These are phyloP conservation scores for Zoroaster sp. DNA, from an alignment of 53 echinoderm and acorn worm species.

Conservation along the genomic window DNA sequence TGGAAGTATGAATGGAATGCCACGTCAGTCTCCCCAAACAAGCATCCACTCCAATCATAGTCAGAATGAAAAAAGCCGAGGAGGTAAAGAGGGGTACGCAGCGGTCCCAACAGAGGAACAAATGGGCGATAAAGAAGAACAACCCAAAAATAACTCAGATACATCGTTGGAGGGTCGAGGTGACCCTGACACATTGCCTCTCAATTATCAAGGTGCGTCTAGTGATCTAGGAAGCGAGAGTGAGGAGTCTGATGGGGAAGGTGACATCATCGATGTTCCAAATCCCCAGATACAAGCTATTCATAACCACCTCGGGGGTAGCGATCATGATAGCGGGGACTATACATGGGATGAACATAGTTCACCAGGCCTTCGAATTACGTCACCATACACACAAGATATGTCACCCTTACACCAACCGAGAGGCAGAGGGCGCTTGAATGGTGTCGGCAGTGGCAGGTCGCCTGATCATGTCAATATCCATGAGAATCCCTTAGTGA, in stretches of 20 bases:
- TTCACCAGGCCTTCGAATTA: conserved; percentile 40
- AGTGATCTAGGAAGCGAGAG: conserved; percentile 44
- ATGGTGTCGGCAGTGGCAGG: conserved; percentile 36
- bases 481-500: conserved; percentile 60
- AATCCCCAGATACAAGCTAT: conserved; percentile 79
- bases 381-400: conserved; percentile 55
- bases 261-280: conserved; percentile 65
- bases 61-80: conserved; percentile 3
- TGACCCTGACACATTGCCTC: conserved; percentile 55
- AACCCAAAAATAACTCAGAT: background rate
- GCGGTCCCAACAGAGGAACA: conserved; percentile 59
- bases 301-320: conserved; percentile 65
- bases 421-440: conserved; percentile 50
- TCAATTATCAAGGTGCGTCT: conserved; percentile 2
- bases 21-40: conserved; percentile 40
- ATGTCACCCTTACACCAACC: conserved; percentile 61
- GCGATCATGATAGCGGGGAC: conserved; percentile 70
- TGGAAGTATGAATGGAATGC: background rate
- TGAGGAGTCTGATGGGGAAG: conserved; percentile 51
- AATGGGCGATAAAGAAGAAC: background rate
- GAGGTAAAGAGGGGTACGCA: conserved; percentile 47
- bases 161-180: conserved; percentile 5
- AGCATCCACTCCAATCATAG: conserved; percentile 66
- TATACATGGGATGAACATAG: conserved; percentile 66
- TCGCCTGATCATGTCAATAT: conserved; percentile 56